A percentile compares a stretch with the other conserved stretches of the same genome.
These are phyloP conservation scores for Telmatochromis brichardi DNA, from an alignment of 2,113 vertebrate genomes.

Conservation along the genomic window DNA sequence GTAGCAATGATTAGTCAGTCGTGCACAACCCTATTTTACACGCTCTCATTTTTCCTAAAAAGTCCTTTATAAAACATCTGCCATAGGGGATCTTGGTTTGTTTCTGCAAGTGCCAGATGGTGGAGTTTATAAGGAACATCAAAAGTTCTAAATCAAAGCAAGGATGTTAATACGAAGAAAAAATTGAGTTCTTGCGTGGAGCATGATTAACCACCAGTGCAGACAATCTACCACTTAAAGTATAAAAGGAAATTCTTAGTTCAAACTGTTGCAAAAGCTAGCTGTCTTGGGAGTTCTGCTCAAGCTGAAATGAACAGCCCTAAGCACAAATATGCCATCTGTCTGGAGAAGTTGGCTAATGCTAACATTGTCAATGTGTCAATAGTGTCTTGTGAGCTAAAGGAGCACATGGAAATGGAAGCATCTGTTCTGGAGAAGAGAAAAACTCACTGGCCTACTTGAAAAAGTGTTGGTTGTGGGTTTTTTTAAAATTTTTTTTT, in stretches of 20 bases:
- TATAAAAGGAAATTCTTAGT: not conserved
- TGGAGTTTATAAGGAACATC: not conserved
- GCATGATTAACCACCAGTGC: not conserved
- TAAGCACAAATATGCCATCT: not conserved
- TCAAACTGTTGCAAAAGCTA: not conserved
- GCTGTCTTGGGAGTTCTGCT: not conserved
- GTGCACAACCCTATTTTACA: not conserved
- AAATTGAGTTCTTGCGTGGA: not conserved
- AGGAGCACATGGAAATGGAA: not conserved
- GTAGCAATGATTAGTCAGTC: not conserved
- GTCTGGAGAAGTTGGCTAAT: not conserved
- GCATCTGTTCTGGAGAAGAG: not conserved
- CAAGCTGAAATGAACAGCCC: not conserved
- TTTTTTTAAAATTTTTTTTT: fast-evolving
- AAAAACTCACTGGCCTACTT: not conserved
- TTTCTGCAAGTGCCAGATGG: not conserved
- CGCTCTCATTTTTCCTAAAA: not conserved
- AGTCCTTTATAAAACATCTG: not conserved
- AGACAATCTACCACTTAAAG: not conserved
- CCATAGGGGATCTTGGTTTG: not conserved
- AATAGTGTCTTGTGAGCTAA: not conserved
- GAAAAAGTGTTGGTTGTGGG: not conserved
- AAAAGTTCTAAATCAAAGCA: not conserved
- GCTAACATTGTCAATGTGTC: not conserved
- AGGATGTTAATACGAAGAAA: not conserved